These are phyloP conservation scores for Pterostichus madidus DNA, from an alignment of 2,888 invertebrate species.

Conservation along the genomic window DNA sequence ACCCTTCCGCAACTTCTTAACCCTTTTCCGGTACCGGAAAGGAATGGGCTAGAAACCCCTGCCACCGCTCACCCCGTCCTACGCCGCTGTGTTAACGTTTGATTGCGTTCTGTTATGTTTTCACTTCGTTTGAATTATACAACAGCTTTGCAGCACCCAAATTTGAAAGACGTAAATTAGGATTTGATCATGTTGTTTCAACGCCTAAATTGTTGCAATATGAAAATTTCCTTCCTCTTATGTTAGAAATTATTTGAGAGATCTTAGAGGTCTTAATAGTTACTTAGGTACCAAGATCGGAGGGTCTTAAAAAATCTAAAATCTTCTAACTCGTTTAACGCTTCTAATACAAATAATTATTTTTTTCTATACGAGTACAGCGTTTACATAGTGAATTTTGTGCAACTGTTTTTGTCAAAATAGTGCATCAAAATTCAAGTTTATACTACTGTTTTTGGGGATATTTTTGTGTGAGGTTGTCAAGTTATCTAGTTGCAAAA, in stretches of 20 bases:
- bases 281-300: no score
- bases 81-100: slow-evolving; percentile 38
- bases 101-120: slow-evolving; percentile 59
- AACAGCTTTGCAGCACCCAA: slow-evolving; percentile 43
- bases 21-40: slow-evolving; percentile 61
- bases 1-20: slow-evolving; percentile 64
- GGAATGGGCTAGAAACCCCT: slow-evolving; percentile 8
- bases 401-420: no score
- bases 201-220: slow-evolving; percentile 8
- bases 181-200: slow-evolving; percentile 45
- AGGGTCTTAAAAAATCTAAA: no score
- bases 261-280: neutral
- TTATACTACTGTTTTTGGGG: no score
- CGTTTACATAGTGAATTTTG: no score
- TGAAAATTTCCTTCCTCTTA: neutral
- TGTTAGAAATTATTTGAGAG: neutral
- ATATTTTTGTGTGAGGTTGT: no score
- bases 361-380: no score
- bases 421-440: no score
- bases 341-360: no score
- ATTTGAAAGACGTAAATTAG: slow-evolving; percentile 48
- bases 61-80: neutral
- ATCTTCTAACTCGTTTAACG: no score
- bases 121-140: slow-evolving; percentile 54
- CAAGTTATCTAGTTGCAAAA: no score